Base-by-base conservation (phyloP, 2,113 vertebrate genomes). In the Gadus chalcogrammus region DNA sequence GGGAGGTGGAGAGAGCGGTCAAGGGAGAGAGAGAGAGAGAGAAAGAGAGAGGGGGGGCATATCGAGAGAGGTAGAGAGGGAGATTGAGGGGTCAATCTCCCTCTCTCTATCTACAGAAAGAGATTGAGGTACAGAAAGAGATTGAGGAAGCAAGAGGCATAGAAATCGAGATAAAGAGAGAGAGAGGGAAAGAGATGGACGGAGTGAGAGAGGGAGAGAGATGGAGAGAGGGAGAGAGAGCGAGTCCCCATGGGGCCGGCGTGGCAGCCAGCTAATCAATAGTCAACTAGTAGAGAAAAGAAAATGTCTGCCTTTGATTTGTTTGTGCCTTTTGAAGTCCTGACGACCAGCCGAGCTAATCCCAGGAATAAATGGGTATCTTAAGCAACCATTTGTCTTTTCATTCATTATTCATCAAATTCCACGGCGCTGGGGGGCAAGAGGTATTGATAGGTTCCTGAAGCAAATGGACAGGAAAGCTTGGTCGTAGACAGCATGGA, bases 351-450 rank as follows among this genome's bases (percentile, higher is more conserved):
- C 74, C 82, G 79, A 83, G 85, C 77, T 68, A 73, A 79, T 79
- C 77, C 80, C 16, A 78, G 71, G 71, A 78, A 87, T 78, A 74
- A 80, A 89, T 84, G 78, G 24, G 70, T 80, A 84, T 80, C 84
- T 84, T 85, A 86, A 90, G 83, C 65, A 89, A 90, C 63, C 81
- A 75, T 82, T 82, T 71, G 70, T 80, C 85, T 89, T 48, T 86
- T 89, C 82, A 91, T 92, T 64, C 77, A 91, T 92, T 91, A 91
- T 92, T 92, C 71, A 92, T 87, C 85, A 8, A 15, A 65, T 75
- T 69, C 74, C 77, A 79, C 48, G 79, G 82, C 81, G 73, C 8
- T 16, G 63, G 16, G 1, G 58, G 64, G 0, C 42, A 65, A 28
- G 71, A 67, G 59, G 63, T 82, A 89, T 87, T 74, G 84, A 90